Evolutionary conservation across 2,888 invertebrate species (phyloP).

Genomic region (Gonocerus acuteangulatus): DNA sequence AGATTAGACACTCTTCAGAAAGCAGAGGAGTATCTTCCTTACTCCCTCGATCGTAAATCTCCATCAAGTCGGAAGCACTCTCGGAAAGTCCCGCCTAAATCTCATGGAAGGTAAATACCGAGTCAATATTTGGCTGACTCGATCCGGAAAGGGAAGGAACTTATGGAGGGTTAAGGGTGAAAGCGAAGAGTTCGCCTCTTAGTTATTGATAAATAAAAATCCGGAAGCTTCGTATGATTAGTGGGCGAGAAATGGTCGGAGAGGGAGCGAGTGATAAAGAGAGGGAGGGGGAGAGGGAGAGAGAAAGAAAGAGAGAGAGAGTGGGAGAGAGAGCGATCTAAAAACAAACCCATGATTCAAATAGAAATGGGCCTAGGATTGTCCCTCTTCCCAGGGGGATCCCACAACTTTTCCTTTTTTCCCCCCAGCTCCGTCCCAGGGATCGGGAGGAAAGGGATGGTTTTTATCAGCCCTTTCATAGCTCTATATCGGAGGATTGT

Average conservation of each 20-base stretch:
- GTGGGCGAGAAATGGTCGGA: neutral
- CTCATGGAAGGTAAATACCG: no score
- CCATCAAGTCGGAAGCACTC: no score
- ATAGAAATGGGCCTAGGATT: neutral
- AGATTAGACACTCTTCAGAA: no score
- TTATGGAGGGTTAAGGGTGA: no score
- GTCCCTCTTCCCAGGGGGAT: neutral
- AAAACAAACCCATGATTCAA: neutral
- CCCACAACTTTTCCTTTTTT: neutral
- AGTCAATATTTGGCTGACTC: no score
- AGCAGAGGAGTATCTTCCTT: no score
- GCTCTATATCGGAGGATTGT: constrained; percentile 23
- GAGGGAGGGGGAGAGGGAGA: constrained; percentile 5
- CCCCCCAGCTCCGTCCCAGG: neutral
- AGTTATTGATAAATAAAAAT: no score
- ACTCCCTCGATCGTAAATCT: no score
- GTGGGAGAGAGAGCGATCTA: constrained; percentile 1
- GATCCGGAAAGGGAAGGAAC: no score
- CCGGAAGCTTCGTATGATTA: neutral
- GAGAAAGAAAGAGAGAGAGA: constrained; percentile 12
- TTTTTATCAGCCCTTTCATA: constrained; percentile 21
- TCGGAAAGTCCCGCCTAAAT: no score
- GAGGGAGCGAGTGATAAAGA: neutral
- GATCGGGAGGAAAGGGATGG: constrained; percentile 16
- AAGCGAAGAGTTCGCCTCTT: no score